phyloP scores from a whole-genome alignment of 2,113 vertebrate species.

The Eubucco bourcierii region DNA sequence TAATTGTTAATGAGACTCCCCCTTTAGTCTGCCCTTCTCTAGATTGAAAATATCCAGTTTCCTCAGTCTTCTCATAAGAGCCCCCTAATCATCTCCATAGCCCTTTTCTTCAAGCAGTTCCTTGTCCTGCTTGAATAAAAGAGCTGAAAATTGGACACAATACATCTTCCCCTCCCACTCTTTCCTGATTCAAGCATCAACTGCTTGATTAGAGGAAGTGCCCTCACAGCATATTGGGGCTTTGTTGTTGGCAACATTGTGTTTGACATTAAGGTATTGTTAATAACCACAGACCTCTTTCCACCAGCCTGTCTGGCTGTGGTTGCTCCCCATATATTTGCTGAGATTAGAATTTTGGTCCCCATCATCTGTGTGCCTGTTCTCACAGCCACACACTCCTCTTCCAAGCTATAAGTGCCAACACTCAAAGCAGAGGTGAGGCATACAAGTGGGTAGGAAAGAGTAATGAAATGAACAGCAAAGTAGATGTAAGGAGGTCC shows the following conservation, averaged over 20 bases:
- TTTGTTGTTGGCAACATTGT: fast-evolving
- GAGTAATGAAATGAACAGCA: background rate
- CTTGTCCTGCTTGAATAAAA: too few relatives aligned
- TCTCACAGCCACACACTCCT: background rate
- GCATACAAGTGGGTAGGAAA: background rate
- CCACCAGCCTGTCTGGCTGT: background rate
- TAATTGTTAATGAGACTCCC: too few relatives aligned
- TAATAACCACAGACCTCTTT: background rate
- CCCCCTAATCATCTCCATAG: too few relatives aligned
- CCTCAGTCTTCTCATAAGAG: too few relatives aligned
- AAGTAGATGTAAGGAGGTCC: background rate
- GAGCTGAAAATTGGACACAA: background rate
- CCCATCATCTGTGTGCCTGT: background rate
- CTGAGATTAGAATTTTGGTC: background rate
- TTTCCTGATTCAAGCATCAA: background rate
- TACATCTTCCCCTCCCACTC: background rate
- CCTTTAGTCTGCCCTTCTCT: too few relatives aligned
- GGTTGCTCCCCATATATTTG: background rate
- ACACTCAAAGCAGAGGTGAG: background rate
- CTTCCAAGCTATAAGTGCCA: background rate
- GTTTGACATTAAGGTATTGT: background rate
- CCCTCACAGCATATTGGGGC: background rate
- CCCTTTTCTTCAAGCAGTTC: too few relatives aligned
- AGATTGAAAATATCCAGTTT: too few relatives aligned
- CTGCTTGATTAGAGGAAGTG: background rate